A percentile compares a stretch with the other conserved stretches of the same genome.
Conservation (phyloP, 2,113 vertebrate genomes). For the Upupa epops region DNA sequence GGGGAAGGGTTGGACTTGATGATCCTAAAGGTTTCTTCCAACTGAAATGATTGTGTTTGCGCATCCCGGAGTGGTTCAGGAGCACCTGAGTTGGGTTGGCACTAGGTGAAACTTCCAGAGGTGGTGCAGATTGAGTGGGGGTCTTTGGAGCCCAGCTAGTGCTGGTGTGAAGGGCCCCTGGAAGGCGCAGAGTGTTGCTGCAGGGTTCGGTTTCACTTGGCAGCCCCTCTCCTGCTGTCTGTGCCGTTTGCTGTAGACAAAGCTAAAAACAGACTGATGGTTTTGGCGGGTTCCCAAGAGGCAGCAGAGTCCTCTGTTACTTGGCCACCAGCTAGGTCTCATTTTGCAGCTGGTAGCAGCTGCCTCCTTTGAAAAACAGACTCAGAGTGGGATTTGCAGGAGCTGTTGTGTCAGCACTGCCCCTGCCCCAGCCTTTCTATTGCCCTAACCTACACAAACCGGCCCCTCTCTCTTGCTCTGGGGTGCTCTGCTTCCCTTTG, state of each 20-base stretch:
- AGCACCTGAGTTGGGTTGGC: not conserved
- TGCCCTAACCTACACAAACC: not conserved
- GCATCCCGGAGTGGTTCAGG: not conserved
- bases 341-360: constrained; percentile 4
- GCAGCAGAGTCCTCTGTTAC: not conserved
- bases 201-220: not conserved
- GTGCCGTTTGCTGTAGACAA: not conserved
- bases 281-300: not conserved
- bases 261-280: not conserved
- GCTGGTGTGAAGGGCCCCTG: not conserved
- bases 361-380: constrained; percentile 10
- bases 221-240: not conserved
- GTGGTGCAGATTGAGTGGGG: not conserved
- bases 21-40: no score
- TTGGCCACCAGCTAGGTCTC: not conserved
- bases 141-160: not conserved
- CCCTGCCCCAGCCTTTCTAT: not conserved
- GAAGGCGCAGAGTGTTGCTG: not conserved
- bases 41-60: not conserved
- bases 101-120: not conserved
- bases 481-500: not conserved
- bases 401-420: not conserved
- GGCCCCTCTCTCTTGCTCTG: not conserved
- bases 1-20: no score
- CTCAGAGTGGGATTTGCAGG: not conserved